Percentiles rank a stretch among this genome's conserved stretches.
These are phyloP conservation scores for Cephus pulcher DNA, from an alignment of 2,888 invertebrate species.

Conservation along the genomic window DNA sequence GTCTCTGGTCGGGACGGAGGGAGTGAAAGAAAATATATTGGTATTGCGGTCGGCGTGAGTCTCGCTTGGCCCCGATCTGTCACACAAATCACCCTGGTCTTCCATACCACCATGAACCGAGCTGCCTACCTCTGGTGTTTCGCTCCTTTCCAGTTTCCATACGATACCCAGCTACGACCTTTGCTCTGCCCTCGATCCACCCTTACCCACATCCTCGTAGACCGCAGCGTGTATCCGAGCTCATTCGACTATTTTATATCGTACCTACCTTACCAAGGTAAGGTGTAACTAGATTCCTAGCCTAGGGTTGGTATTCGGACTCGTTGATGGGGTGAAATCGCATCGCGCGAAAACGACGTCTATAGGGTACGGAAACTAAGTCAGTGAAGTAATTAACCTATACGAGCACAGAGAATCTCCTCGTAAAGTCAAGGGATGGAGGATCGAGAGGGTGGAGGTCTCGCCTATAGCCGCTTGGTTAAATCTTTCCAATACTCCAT, in stretches of 20 bases:
- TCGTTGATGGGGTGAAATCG: background rate
- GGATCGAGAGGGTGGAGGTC: background rate
- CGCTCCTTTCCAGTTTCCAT: slow-evolving; percentile 5
- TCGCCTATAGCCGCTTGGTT: background rate
- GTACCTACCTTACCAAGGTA: background rate
- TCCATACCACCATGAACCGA: slow-evolving; percentile 11
- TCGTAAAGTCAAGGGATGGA: background rate
- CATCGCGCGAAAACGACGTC: background rate
- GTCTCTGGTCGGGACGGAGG: slow-evolving; percentile 30
- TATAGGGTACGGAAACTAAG: background rate
- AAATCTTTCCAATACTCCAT: background rate
- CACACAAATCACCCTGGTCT: slow-evolving; percentile 55
- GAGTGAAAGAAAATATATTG: slow-evolving; percentile 52
- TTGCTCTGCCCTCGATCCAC: slow-evolving; percentile 13
- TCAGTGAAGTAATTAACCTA: background rate
- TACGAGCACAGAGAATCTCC: background rate
- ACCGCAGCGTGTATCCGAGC: too few species aligned
- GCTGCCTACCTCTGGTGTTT: slow-evolving; percentile 16
- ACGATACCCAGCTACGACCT: slow-evolving; percentile 13
- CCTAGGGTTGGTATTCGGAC: background rate
- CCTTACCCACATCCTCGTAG: too few species aligned
- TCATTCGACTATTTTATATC: too few species aligned
- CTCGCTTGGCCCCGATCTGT: slow-evolving; percentile 57
- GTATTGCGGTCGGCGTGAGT: slow-evolving; percentile 40
- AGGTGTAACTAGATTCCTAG: background rate